Percentiles rank a stretch among this genome's conserved stretches.
These are phyloP conservation scores for Colinus virginianus DNA, from an alignment of 2,113 vertebrate genomes.

Conservation along the genomic window DNA sequence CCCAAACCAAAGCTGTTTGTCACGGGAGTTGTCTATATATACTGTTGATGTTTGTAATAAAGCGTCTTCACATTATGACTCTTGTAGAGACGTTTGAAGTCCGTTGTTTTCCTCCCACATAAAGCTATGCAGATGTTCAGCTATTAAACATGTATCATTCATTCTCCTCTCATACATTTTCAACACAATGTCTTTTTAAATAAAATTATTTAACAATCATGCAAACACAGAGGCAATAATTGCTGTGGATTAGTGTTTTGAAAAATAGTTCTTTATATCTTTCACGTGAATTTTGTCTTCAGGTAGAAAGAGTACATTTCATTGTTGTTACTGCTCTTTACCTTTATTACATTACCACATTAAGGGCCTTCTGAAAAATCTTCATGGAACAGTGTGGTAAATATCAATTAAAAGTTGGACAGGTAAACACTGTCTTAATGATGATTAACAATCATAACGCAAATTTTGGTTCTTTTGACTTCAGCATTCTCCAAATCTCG, in stretches of 20 bases:
- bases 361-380: neutral
- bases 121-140: neutral
- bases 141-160: neutral
- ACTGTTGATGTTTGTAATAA: no score
- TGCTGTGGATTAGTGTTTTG: neutral
- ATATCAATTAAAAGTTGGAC: neutral
- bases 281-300: constrained; percentile 1
- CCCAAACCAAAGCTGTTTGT: no score
- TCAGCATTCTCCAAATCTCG: neutral
- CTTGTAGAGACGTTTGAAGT: no score
- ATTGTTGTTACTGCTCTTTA: neutral
- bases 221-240: neutral
- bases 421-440: neutral
- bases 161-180: neutral
- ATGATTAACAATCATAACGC: neutral
- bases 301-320: neutral
- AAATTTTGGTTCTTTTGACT: neutral
- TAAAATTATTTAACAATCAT: neutral
- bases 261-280: neutral
- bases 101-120: neutral
- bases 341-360: neutral
- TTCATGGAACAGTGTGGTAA: neutral
- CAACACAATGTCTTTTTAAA: neutral
- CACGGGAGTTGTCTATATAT: no score
- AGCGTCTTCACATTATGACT: no score